These are phyloP conservation scores for Aethes cnicana DNA, from an alignment of 2,888 invertebrate genomes.

Conservation along the genomic window DNA sequence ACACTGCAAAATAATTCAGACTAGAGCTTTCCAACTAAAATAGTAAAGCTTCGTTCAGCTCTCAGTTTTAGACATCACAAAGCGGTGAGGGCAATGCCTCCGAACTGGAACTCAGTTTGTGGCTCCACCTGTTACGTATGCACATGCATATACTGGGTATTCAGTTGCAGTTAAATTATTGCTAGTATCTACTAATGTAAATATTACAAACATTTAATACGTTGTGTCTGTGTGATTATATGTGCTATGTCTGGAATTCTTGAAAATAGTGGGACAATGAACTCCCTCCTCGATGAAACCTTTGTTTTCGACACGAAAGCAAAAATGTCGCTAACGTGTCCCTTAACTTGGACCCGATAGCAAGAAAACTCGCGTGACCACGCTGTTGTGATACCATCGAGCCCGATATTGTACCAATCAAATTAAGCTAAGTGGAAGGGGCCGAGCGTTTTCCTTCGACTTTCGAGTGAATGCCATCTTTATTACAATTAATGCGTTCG, in stretches of 20 bases:
- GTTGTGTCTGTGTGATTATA: no score
- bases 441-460: constrained; percentile 36
- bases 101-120: constrained; percentile 24
- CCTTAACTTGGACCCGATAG: constrained; percentile 10
- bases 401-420: constrained; percentile 37
- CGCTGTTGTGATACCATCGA: constrained; percentile 33
- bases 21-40: constrained; percentile 15
- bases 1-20: constrained; percentile 19
- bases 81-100: constrained; percentile 29
- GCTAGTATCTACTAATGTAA: no score
- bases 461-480: constrained; percentile 32
- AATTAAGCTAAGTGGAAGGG: constrained; percentile 47
- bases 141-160: constrained; percentile 26
- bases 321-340: constrained; percentile 16
- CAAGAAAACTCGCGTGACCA: constrained; percentile 35
- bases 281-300: not conserved
- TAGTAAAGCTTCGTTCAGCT: constrained; percentile 21
- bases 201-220: no score
- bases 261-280: not conserved
- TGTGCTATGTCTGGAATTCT: not conserved
- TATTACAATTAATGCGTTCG: constrained; percentile 33
- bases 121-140: constrained; percentile 30
- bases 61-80: constrained; percentile 30
- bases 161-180: constrained; percentile 17
- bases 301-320: constrained; percentile 8